These are phyloP conservation scores for Neofelis nebulosa DNA, from an alignment of 2,113 vertebrate genomes.

Conservation along the genomic window DNA sequence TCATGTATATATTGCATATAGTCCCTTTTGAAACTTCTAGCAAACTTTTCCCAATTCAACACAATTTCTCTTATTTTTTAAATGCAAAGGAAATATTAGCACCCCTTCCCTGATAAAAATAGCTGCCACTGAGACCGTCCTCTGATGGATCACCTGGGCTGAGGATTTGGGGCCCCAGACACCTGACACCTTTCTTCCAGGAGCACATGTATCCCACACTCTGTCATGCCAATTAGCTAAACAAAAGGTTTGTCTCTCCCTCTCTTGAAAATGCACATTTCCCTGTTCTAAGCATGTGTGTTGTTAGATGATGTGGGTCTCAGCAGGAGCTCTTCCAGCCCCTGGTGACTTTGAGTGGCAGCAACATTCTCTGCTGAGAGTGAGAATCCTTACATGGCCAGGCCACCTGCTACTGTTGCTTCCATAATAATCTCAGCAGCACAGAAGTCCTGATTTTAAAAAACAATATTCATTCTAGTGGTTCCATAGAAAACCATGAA, in stretches of 20 bases:
- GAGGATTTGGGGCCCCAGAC: background rate
- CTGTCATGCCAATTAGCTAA: constrained; percentile 58
- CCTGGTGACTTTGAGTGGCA: constrained; percentile 71
- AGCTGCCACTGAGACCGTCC: background rate
- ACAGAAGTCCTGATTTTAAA: background rate
- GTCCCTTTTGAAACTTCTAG: background rate
- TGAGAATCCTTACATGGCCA: background rate
- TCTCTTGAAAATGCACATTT: background rate
- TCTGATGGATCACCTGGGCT: background rate
- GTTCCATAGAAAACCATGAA: background rate
- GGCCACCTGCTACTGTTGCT: constrained; percentile 7
- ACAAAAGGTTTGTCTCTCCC: constrained; percentile 63
- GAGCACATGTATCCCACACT: background rate
- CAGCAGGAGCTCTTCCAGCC: constrained; percentile 1
- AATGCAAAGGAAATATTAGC: background rate
- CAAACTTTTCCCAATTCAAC: background rate
- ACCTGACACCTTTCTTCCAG: background rate
- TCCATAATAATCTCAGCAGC: background rate
- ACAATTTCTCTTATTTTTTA: background rate
- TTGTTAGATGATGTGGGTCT: background rate
- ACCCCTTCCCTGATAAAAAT: background rate
- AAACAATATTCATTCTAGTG: background rate
- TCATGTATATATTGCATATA: background rate
- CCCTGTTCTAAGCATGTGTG: constrained; percentile 53
- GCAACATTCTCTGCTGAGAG: constrained; percentile 33